Conservation (phyloP, 2,888 invertebrate genomes). For the Eurois occulta region DNA sequence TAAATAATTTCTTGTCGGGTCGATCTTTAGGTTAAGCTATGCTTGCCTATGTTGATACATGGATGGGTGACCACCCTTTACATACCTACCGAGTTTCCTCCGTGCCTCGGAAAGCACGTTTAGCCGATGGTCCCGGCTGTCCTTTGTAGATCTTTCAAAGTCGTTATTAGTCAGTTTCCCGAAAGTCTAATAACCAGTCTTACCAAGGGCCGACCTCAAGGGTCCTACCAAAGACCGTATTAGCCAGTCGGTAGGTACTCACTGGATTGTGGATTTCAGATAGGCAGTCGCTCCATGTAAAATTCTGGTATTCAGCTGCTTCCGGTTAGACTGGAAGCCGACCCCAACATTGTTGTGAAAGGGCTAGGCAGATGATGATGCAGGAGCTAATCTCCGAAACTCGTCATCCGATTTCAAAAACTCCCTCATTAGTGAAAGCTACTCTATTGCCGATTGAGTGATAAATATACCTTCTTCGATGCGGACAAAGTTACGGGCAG, state of each 20-base stretch:
- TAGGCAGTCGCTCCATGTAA: not conserved
- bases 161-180: not conserved
- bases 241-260: no score
- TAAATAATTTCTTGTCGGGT: not conserved
- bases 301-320: not conserved
- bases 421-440: not conserved
- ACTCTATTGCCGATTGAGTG: not conserved
- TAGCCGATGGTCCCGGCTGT: not conserved
- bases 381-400: no score
- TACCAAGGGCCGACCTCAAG: no score
- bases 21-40: not conserved
- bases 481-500: not conserved
- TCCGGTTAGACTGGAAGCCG: not conserved
- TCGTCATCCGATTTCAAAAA: not conserved
- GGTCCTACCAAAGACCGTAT: no score
- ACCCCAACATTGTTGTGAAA: not conserved
- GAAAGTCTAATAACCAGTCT: not conserved
- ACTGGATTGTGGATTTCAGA: not conserved
- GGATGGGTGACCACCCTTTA: not conserved
- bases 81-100: not conserved
- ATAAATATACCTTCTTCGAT: not conserved
- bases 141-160: not conserved
- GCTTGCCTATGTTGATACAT: not conserved
- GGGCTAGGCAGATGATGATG: not conserved
- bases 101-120: not conserved